These are phyloP conservation scores for Acanthosepion lycidas DNA, from an alignment of 2,888 invertebrate genomes.

Conservation along the genomic window DNA sequence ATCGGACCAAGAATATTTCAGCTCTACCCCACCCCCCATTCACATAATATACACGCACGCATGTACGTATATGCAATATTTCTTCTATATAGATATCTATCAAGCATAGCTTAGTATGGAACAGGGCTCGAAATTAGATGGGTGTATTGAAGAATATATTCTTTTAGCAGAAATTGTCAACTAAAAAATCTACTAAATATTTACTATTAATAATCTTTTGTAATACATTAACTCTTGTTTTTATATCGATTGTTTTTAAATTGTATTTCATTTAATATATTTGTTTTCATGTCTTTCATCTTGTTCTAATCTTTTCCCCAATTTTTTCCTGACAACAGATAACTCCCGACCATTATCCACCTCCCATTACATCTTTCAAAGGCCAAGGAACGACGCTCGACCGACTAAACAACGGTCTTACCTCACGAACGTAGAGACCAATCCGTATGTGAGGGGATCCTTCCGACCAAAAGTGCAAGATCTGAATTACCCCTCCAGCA, in stretches of 20 bases:
- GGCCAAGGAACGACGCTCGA: not conserved
- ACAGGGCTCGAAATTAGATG: too few relatives aligned
- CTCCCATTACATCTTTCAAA: constrained; percentile 33
- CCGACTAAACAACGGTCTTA: not conserved
- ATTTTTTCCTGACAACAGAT: not conserved
- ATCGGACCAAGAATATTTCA: too few relatives aligned
- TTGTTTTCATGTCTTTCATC: not conserved
- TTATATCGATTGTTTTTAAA: not conserved
- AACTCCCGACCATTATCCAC: constrained; percentile 15
- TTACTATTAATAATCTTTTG: too few relatives aligned
- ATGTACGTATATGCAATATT: too few relatives aligned
- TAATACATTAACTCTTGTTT: not conserved
- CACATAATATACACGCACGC: too few relatives aligned
- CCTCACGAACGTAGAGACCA: constrained; percentile 33
- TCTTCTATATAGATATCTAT: too few relatives aligned
- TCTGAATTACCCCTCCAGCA: not conserved
- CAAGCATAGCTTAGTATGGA: too few relatives aligned
- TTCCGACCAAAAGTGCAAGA: not conserved
- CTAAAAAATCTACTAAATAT: too few relatives aligned
- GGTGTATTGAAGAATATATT: too few relatives aligned
- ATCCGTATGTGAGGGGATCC: constrained; percentile 22
- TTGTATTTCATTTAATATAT: not conserved
- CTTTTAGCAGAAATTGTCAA: too few relatives aligned
- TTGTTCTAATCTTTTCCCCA: not conserved
- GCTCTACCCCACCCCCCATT: too few relatives aligned